Base-by-base conservation (phyloP, 2,797 vertebrate species). In the Sarcoramphus papa region DNA sequence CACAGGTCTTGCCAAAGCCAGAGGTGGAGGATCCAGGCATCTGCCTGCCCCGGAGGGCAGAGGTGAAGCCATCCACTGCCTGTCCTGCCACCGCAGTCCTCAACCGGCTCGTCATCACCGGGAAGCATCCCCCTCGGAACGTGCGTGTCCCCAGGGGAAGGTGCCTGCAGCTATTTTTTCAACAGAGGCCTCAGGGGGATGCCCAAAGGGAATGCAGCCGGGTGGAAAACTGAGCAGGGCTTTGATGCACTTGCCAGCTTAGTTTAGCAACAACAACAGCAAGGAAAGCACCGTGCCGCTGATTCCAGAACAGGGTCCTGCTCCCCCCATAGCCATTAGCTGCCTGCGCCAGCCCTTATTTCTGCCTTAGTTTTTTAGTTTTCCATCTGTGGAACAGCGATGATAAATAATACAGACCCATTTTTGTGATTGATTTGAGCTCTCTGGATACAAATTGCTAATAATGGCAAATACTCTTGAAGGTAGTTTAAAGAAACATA, bases 141-240 rank as follows among this genome's bases (percentile, higher is more conserved):
- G 0, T 8, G 4, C 5, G 0, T 28, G 6, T 43, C 37, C 47
- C n/a, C 6, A 2, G 27, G 16, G 10, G 9, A 47, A 35, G n/a
- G 28, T 33, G 22, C 54, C 50, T 31, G 20, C 54, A 43, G 63
- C 30, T 43, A 0, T 21, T 35, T 31, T 54, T 22, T 14, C 14
- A 40, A 3, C 18, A 3, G 24, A 40, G 31, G 20, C 35, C 19
- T 22, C 35, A 12, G 30, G 37, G 23, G 8, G 48, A 37, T 48
- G n/a, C 20, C 64, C n/a, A 30, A 13, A 20, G 54, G 47, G 67
- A 25, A 33, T 17, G n/a, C 51, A 18, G 30, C 8, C 0, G 1
- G 27, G 47, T 51, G 54, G 40, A 11, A 68, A 35, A 16, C 7
- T 15, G 67, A 88, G 72, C 33, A 18, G 50, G 48, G 65, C 19